Percentiles rank a stretch among this genome's conserved stretches.
phyloP scores from a whole-genome alignment of 2,797 vertebrate genomes.

The Cyclopterus lumpus region DNA sequence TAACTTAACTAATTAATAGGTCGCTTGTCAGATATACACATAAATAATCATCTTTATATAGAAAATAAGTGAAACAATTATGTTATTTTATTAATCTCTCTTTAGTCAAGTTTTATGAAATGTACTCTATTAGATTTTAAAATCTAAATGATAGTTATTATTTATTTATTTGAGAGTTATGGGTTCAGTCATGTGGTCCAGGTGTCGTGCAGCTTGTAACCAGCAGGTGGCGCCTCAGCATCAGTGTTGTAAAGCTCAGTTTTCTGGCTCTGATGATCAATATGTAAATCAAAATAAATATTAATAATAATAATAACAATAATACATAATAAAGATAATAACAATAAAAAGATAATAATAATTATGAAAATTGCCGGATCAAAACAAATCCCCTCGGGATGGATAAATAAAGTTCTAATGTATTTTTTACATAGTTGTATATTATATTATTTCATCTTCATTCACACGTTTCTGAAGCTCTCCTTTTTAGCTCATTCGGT shows the following conservation, averaged over 20 bases:
- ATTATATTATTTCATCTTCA: background rate
- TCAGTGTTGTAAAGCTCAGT: background rate
- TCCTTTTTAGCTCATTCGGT: too few relatives aligned
- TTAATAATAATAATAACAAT: too few relatives aligned
- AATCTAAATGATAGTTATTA: background rate
- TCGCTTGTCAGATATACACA: background rate
- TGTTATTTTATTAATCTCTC: background rate
- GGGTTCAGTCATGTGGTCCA: too few relatives aligned
- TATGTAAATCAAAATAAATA: too few relatives aligned
- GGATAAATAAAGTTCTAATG: too few relatives aligned
- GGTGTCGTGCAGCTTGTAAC: conserved; percentile 12
- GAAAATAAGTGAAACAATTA: background rate
- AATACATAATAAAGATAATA: too few relatives aligned
- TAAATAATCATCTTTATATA: background rate
- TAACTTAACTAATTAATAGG: background rate
- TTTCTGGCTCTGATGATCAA: background rate
- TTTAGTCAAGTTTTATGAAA: background rate
- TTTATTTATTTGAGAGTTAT: background rate
- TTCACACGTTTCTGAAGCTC: too few relatives aligned
- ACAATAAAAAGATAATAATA: too few relatives aligned
- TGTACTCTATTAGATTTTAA: background rate
- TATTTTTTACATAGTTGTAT: background rate
- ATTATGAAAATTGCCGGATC: too few relatives aligned
- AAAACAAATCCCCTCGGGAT: too few relatives aligned
- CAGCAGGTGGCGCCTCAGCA: conserved; percentile 59